These are phyloP conservation scores for Pangasius macronema DNA, from an alignment of 2,797 vertebrate genomes.

Conservation along the genomic window DNA sequence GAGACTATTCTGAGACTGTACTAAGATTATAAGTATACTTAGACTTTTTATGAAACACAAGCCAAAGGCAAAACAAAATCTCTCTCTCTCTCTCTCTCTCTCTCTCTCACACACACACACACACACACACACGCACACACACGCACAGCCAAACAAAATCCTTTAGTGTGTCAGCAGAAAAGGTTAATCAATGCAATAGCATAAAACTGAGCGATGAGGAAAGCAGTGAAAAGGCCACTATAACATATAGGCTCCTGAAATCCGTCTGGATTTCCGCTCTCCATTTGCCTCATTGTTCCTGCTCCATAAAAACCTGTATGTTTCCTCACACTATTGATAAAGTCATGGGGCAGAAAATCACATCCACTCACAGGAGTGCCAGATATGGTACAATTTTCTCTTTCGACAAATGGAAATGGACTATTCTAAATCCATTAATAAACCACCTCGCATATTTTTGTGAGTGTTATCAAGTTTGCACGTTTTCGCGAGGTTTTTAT, in stretches of 20 bases:
- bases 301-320: background rate
- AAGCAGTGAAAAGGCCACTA: constrained; percentile 32
- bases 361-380: background rate
- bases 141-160: constrained; percentile 9
- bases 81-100: background rate
- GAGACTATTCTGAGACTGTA: background rate
- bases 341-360: background rate
- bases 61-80: background rate
- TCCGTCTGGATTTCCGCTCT: background rate
- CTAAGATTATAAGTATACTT: background rate
- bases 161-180: constrained; percentile 40
- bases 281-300: background rate
- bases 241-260: constrained; percentile 26
- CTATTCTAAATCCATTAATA: background rate
- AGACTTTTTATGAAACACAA: background rate
- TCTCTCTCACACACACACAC: background rate
- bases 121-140: constrained; percentile 4
- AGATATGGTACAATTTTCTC: background rate
- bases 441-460: background rate
- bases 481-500: background rate
- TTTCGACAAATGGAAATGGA: background rate
- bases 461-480: background rate
- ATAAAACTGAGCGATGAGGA: constrained; percentile 35
- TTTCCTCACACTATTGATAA: background rate
- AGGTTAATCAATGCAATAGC: constrained; percentile 58